These are phyloP conservation scores for Scolanthus callimorphus DNA, from an alignment of 92 coral and sea anemone species.

Conservation along the genomic window DNA sequence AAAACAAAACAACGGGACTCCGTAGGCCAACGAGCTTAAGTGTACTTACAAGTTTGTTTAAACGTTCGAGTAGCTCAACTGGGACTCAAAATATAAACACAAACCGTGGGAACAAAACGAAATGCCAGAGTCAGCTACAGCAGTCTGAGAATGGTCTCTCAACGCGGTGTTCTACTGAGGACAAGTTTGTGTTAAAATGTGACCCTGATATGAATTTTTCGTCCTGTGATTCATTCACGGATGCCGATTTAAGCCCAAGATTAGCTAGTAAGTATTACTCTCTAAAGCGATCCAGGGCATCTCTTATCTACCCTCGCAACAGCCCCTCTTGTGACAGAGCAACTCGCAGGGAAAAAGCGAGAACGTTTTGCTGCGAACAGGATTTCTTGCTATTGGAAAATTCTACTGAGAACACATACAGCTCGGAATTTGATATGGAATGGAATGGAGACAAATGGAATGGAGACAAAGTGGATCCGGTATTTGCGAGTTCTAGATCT, in stretches of 20 bases:
- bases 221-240: slow-evolving; percentile 45
- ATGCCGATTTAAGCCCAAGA: slow-evolving; percentile 16
- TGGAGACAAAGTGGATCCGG: not conserved
- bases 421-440: slow-evolving; percentile 2
- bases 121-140: not conserved
- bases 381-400: slow-evolving; percentile 4
- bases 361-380: slow-evolving; percentile 31
- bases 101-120: slow-evolving; percentile 59
- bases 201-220: slow-evolving; percentile 32
- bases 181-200: slow-evolving; percentile 15
- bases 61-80: slow-evolving; percentile 40
- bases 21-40: slow-evolving; percentile 63
- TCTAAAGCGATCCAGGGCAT: slow-evolving; percentile 70
- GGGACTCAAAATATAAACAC: slow-evolving; percentile 19
- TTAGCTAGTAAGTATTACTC: slow-evolving; percentile 56
- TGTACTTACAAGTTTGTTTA: slow-evolving; percentile 73
- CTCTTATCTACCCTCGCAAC: slow-evolving; percentile 50
- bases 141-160: slow-evolving; percentile 5
- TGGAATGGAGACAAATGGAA: too few relatives aligned
- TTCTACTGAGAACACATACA: not conserved
- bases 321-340: slow-evolving; percentile 12
- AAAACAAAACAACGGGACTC: slow-evolving; percentile 45
- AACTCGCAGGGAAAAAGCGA: slow-evolving; percentile 44
- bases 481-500: not conserved
- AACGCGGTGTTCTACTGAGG: slow-evolving; percentile 6